Conservation (phyloP, 1,140 invertebrate species). For the Drosophila serrata region DNA sequence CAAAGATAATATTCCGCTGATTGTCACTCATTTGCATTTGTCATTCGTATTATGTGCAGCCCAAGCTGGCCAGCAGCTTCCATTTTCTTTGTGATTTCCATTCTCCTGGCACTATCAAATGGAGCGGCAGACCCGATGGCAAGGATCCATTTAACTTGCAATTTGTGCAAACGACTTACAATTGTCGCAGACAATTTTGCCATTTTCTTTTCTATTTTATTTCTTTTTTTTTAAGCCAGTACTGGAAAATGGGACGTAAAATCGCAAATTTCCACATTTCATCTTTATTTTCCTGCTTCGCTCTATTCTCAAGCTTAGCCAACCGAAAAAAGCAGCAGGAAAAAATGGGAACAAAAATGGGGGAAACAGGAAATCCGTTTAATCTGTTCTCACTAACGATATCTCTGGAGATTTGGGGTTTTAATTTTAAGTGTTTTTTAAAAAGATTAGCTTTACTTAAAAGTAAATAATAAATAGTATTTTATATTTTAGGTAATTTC, state of each 20-base stretch:
- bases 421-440: not conserved
- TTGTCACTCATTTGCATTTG: slow-evolving; percentile 50
- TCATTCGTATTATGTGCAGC: slow-evolving; percentile 28
- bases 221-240: not conserved
- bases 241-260: slow-evolving; percentile 33
- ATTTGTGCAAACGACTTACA: slow-evolving; percentile 62
- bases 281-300: slow-evolving; percentile 13
- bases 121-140: slow-evolving; percentile 41
- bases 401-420: not conserved
- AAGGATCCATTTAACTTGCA: slow-evolving; percentile 61
- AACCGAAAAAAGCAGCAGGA: slow-evolving; percentile 9
- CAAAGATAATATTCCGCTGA: slow-evolving; percentile 44
- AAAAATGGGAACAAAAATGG: not conserved
- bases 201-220: not conserved
- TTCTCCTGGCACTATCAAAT: slow-evolving; percentile 31
- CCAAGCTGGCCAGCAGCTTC: not conserved
- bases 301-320: slow-evolving; percentile 15
- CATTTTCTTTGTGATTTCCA: slow-evolving; percentile 8
- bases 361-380: slow-evolving; percentile 1
- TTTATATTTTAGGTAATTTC: not conserved
- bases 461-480: not conserved
- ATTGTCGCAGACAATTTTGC: slow-evolving; percentile 53
- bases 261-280: slow-evolving; percentile 48
- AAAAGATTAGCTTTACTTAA: not conserved
- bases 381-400: not conserved